Percentiles rank a stretch among this genome's conserved stretches.
Conservation (phyloP, 2,797 vertebrate genomes). For the Tapirus indicus region DNA sequence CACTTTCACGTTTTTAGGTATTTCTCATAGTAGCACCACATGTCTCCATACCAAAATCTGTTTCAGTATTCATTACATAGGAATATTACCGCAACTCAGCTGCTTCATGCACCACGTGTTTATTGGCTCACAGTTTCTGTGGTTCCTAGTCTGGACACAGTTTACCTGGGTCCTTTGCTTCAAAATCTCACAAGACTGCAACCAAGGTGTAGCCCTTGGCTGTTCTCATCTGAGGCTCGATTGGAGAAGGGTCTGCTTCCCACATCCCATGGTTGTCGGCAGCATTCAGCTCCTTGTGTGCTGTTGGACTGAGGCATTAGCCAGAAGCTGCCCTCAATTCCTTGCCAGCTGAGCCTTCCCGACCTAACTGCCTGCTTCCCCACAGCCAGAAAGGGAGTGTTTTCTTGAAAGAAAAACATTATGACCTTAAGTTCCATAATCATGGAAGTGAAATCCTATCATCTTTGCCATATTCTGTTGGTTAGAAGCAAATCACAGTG, state of each 20-base stretch:
- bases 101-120: not conserved
- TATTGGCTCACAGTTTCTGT: not conserved
- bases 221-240: not conserved
- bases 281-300: not conserved
- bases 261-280: fast-evolving
- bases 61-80: not conserved
- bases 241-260: not conserved
- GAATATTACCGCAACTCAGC: too few relatives aligned
- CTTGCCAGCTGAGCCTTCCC: not conserved
- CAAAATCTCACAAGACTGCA: fast-evolving
- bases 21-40: not conserved
- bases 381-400: not conserved
- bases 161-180: not conserved
- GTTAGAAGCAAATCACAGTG: not conserved
- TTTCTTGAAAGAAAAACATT: not conserved
- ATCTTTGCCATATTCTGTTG: not conserved
- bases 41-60: not conserved
- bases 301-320: not conserved
- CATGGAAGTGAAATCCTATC: not conserved
- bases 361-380: fast-evolving
- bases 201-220: too few relatives aligned
- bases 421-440: fast-evolving
- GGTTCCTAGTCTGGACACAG: not conserved
- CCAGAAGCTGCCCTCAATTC: not conserved
- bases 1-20: not conserved